Evolutionary conservation across 2,113 vertebrate genomes (phyloP).

Genomic region (Cacatua alba): DNA sequence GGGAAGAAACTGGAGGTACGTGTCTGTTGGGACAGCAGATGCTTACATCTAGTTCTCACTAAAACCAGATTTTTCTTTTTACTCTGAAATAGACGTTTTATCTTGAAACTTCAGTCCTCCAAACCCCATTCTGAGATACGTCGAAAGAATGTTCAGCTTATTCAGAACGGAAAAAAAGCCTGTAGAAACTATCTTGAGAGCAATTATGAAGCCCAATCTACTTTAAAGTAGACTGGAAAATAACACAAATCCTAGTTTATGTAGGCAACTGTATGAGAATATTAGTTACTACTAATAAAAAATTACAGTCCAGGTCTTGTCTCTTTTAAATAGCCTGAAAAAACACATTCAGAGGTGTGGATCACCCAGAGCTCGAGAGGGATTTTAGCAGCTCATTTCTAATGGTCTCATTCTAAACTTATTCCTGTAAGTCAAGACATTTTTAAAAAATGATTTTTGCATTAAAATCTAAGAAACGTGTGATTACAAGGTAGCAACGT

Average conservation of each 20-base stretch:
- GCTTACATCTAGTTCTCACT: not conserved
- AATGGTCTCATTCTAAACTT: not conserved
- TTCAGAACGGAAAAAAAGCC: not conserved
- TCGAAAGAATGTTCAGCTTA: not conserved
- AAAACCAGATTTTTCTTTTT: not conserved
- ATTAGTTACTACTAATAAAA: not conserved
- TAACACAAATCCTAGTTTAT: not conserved
- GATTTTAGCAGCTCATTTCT: not conserved
- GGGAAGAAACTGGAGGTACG: not conserved
- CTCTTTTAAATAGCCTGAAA: not conserved
- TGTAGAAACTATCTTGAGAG: not conserved
- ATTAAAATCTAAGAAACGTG: not conserved
- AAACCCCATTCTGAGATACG: not conserved
- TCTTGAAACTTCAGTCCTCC: not conserved
- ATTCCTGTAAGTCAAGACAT: not conserved
- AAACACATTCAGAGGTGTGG: not conserved
- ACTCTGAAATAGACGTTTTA: not conserved
- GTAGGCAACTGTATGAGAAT: not conserved
- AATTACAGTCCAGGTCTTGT: not conserved
- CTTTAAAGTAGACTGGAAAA: not conserved
- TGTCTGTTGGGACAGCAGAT: not conserved
- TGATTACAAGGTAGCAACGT: not conserved
- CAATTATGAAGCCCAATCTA: not conserved
- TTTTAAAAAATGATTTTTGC: not conserved
- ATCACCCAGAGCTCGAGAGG: not conserved